phyloP scores from a whole-genome alignment of 2,113 vertebrate genomes.

The Suncus etruscus region DNA sequence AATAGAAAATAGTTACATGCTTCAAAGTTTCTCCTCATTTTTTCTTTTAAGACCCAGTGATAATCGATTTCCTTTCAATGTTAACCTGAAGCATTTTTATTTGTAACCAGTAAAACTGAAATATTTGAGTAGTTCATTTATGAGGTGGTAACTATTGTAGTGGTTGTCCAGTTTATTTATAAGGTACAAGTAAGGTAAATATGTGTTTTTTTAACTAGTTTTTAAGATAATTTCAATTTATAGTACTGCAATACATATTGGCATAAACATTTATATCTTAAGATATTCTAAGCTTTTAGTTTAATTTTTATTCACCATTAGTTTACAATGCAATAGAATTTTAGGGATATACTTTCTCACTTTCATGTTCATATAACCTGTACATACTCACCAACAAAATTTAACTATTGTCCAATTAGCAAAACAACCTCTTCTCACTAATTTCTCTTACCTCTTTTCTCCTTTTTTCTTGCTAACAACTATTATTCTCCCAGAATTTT shows the following conservation, averaged over 20 bases:
- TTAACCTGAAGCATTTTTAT: conserved; percentile 70
- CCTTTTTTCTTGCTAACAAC: too few species aligned
- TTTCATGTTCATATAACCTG: too few species aligned
- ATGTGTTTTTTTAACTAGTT: conserved; percentile 49
- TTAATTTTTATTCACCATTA: too few species aligned
- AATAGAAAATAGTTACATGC: neutral
- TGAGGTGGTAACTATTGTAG: conserved; percentile 65
- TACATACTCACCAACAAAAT: too few species aligned
- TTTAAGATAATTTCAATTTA: conserved; percentile 45
- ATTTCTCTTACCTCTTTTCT: too few species aligned
- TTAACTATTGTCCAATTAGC: too few species aligned
- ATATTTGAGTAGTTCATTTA: conserved; percentile 67
- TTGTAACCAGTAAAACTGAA: conserved; percentile 66
- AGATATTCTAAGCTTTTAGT: neutral
- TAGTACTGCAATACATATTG: neutral
- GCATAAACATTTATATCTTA: neutral
- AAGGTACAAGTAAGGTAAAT: conserved; percentile 40
- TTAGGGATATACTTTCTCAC: too few species aligned
- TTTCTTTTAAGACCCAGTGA: conserved; percentile 29
- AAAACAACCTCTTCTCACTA: too few species aligned
- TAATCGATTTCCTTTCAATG: conserved; percentile 69
- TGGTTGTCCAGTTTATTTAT: conserved; percentile 50
- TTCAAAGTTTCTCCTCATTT: neutral
- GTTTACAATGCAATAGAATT: too few species aligned
- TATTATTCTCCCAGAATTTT: too few species aligned